Base-by-base conservation (phyloP, 1,140 invertebrate genomes). In the Achroia grisella region DNA sequence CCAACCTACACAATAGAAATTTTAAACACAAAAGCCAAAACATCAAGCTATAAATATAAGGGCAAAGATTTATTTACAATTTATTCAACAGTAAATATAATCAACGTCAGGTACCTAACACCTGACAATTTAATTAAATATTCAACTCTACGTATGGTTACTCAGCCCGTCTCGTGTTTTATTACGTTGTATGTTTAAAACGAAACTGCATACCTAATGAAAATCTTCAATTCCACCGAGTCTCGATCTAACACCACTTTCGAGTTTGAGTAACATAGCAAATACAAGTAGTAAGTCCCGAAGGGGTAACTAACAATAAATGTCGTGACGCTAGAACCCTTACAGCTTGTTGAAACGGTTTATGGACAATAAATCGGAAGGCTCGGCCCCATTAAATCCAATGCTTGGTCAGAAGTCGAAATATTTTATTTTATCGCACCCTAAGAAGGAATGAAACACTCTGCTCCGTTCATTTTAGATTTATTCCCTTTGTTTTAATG, bases 281-380 rank as follows among this genome's bases (percentile, higher is more conserved):
- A 23, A 23, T 10, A 45, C 54, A 39, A 48, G 39, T 57, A 40
- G 45, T 57, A 57, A 35, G 15, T 36, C 10, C 41, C 35, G 17
- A 15, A 28, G 15, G 39, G 47, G 49, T 48, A 52, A 52, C 54
- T 52, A 23, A 23, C 17, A 23, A 52, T 60, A 56, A 60, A 56
- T 52, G 49, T 56, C 50, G 50, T 44, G 41, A 43, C 52, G 52
- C 30, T 32, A 39, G 45, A 35, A 39, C 54, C 52, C 59, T 52
- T 52, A 48, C 51, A 43, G 54, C 48, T 57, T 54, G 59, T 57
- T 62, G 51, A 62, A 62, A 57, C 54, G 52, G 31, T 62, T 57
- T 57, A 57, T 57, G 59, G 59, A 29, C 54, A 32, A 62, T 62
- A 57, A 62, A 54, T 62, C 54, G 48, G 42, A 41, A 50, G 36